A percentile compares a stretch with the other conserved stretches of the same genome.
These are phyloP conservation scores for Epinotia demarniana DNA, from an alignment of 2,888 invertebrate genomes.

Conservation along the genomic window DNA sequence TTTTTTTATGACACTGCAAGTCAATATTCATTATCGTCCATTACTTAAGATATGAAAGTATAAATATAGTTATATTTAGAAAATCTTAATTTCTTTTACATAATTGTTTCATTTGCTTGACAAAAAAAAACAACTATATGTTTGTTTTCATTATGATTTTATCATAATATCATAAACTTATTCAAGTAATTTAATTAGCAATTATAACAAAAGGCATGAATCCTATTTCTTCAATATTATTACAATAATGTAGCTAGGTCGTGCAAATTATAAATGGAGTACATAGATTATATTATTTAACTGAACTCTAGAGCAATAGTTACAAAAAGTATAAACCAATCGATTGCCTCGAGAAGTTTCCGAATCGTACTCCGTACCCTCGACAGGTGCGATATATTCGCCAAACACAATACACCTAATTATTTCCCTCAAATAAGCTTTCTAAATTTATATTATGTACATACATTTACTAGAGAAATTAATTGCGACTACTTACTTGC, in stretches of 20 bases:
- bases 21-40: neutral
- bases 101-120: neutral
- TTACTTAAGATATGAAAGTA: neutral
- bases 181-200: constrained; percentile 14
- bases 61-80: neutral
- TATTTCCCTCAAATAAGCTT: constrained; percentile 4
- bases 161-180: constrained; percentile 33
- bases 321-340: constrained; percentile 24
- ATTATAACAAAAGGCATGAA: constrained; percentile 23
- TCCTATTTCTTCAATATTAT: constrained; percentile 33
- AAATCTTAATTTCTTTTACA: neutral
- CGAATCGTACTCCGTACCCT: neutral
- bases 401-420: neutral
- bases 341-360: neutral
- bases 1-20: neutral
- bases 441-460: constrained; percentile 21
- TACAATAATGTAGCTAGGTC: constrained; percentile 35
- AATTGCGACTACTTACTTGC: constrained; percentile 32
- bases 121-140: neutral
- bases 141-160: constrained; percentile 21
- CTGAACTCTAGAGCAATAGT: constrained; percentile 9
- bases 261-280: constrained; percentile 24
- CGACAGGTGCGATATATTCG: neutral
- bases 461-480: constrained; percentile 4
- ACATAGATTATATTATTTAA: constrained; percentile 9